Percentiles rank a stretch among this genome's conserved stretches.
These are phyloP conservation scores for Eupristina koningsbergeri DNA, from an alignment of 1,140 invertebrate species.

Conservation along the genomic window DNA sequence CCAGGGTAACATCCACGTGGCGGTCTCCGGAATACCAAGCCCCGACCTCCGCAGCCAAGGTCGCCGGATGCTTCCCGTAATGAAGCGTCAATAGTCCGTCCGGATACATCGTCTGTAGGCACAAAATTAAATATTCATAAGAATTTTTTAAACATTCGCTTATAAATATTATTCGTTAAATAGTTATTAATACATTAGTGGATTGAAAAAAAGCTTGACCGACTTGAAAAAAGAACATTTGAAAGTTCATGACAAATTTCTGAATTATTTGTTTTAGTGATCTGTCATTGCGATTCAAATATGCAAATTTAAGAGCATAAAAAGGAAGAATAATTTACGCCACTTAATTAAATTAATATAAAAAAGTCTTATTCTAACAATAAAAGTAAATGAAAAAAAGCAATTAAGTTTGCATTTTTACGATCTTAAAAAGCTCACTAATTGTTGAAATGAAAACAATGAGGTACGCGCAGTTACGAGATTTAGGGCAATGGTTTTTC, in stretches of 20 bases:
- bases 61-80: constrained; percentile 91
- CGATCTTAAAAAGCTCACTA: background rate
- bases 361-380: background rate
- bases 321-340: background rate
- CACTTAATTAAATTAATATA: background rate
- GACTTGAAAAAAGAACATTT: background rate
- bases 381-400: background rate
- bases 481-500: too few species aligned
- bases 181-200: background rate
- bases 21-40: constrained; percentile 87
- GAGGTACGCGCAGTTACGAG: too few species aligned
- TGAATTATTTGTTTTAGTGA: background rate
- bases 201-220: background rate
- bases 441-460: too few species aligned
- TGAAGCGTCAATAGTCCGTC: constrained; percentile 86
- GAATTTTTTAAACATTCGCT: background rate
- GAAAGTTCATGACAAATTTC: background rate
- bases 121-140: too few species aligned
- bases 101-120: constrained; percentile 72
- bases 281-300: background rate
- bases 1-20: constrained; percentile 85
- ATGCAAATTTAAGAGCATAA: background rate
- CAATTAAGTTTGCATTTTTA: background rate
- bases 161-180: background rate
- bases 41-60: constrained; percentile 88